These are phyloP conservation scores for Saccopteryx bilineata DNA, from an alignment of 2,113 vertebrate genomes.

Conservation along the genomic window DNA sequence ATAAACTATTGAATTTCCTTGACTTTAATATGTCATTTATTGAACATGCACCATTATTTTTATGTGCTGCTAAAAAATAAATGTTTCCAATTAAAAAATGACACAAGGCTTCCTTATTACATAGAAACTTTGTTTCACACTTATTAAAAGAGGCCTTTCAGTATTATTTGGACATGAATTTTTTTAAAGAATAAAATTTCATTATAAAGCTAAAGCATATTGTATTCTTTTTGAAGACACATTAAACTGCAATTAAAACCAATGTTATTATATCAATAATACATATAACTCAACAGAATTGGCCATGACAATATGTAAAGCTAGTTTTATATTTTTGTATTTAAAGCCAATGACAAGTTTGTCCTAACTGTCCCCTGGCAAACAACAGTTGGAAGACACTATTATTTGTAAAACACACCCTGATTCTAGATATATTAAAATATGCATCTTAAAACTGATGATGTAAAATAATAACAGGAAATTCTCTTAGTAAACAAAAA, in stretches of 20 bases:
- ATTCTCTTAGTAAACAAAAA: conserved; percentile 39
- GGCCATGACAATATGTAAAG: background rate
- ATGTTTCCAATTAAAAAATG: background rate
- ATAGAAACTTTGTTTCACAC: background rate
- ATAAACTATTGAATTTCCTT: conserved; percentile 25
- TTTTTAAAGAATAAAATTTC: conserved; percentile 23
- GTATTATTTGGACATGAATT: background rate
- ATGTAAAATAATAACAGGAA: background rate
- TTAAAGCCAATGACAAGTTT: background rate
- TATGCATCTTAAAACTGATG: background rate
- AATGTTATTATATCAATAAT: background rate
- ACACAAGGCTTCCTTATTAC: background rate
- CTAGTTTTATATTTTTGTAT: background rate
- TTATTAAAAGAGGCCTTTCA: background rate
- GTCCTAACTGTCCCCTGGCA: background rate
- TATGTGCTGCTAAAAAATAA: background rate
- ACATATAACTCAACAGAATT: background rate
- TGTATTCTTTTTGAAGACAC: background rate
- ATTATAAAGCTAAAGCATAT: background rate
- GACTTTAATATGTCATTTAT: background rate
- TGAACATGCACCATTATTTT: conserved; percentile 20
- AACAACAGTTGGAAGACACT: background rate
- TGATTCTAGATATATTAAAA: background rate
- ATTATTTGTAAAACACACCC: background rate
- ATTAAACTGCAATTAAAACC: conserved; percentile 5